A percentile compares a stretch with the other conserved stretches of the same genome.
phyloP scores from a whole-genome alignment of 2,888 invertebrate species.

The Cataglyphis cursor region DNA sequence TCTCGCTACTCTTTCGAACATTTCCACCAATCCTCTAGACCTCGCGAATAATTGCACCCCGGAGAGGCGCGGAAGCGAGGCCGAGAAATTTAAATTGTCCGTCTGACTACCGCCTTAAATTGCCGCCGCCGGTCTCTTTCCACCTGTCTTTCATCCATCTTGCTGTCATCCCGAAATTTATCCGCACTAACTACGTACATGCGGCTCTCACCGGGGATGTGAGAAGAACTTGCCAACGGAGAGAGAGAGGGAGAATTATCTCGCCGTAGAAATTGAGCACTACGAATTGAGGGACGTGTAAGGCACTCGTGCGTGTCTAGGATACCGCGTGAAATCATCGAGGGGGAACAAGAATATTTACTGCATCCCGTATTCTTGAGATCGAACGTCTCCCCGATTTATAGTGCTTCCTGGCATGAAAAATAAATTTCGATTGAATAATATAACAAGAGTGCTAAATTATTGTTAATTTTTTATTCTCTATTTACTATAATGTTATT shows the following conservation, averaged over 20 bases:
- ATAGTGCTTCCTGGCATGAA: background rate
- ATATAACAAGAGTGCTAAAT: background rate
- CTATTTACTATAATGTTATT: background rate
- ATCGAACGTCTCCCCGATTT: background rate
- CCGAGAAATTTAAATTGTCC: constrained; percentile 74
- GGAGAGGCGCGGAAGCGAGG: constrained; percentile 53
- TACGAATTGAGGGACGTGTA: background rate
- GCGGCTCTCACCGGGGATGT: constrained; percentile 15
- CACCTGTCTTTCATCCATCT: constrained; percentile 71
- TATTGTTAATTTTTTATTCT: background rate
- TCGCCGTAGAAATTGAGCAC: constrained; percentile 35
- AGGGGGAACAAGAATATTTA: background rate
- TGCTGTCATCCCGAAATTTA: constrained; percentile 73
- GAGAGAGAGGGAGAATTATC: constrained; percentile 42
- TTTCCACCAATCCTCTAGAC: background rate
- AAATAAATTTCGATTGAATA: background rate
- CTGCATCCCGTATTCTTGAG: background rate
- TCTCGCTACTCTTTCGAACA: background rate
- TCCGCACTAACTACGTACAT: constrained; percentile 55
- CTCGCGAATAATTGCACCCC: constrained; percentile 59
- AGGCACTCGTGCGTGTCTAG: constrained; percentile 3
- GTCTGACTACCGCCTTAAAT: constrained; percentile 59
- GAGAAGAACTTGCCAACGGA: background rate
- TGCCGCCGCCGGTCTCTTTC: constrained; percentile 52
- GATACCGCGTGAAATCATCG: background rate